Conservation (phyloP, 2,888 invertebrate species). For the Agrypnus murinus region DNA sequence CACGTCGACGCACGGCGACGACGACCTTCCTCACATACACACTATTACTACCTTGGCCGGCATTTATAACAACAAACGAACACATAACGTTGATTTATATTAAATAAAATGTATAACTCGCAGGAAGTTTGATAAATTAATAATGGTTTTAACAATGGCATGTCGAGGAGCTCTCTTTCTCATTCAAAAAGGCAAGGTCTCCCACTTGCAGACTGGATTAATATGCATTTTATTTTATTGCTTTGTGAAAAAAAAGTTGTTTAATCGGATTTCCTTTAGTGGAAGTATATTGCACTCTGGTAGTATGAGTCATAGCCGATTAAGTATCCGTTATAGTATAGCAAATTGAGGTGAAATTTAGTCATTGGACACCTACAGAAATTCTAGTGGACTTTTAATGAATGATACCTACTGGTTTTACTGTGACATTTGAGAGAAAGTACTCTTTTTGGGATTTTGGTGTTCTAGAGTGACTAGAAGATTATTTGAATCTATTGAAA, state of each 20-base stretch:
- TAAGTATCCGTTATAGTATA: too few species aligned
- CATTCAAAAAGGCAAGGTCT: conserved; percentile 3
- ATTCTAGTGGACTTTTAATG: too few species aligned
- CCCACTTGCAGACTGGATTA: not conserved
- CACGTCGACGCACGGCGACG: too few species aligned
- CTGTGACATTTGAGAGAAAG: too few species aligned
- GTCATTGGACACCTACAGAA: too few species aligned
- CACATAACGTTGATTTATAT: conserved; percentile 4
- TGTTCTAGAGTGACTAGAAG: too few species aligned
- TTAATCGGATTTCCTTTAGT: conserved; percentile 1
- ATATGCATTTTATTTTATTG: conserved; percentile 1
- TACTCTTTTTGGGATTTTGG: too few species aligned
- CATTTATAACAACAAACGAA: conserved; percentile 1
- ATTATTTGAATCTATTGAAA: too few species aligned
- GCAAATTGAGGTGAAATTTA: too few species aligned
- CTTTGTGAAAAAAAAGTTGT: conserved; percentile 1
- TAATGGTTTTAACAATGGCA: not conserved
- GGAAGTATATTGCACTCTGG: not conserved
- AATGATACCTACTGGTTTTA: too few species aligned
- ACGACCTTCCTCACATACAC: conserved; percentile 29
- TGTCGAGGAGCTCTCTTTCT: not conserved
- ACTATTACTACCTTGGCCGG: conserved; percentile 35
- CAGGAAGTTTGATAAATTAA: not conserved
- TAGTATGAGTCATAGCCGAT: not conserved
- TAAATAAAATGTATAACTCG: conserved; percentile 6